Evolutionary conservation across 1,140 invertebrate species (phyloP).

Genomic region (Laupala kohalensis): DNA sequence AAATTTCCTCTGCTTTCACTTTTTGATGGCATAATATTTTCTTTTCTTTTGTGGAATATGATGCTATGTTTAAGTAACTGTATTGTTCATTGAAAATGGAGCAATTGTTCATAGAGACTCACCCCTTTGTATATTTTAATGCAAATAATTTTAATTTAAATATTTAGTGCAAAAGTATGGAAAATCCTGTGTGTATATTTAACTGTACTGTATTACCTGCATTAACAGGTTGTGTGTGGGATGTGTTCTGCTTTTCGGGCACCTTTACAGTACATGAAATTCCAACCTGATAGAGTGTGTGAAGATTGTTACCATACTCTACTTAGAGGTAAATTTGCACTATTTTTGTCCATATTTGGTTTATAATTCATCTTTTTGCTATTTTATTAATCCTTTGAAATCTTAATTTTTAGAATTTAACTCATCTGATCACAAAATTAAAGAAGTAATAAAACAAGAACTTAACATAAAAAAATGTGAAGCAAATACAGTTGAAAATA

Average conservation of each 20-base stretch:
- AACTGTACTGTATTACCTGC: too few relatives aligned
- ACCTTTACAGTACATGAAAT: constrained; percentile 49
- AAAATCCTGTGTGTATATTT: too few relatives aligned
- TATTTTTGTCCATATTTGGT: background rate
- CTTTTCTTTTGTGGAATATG: too few relatives aligned
- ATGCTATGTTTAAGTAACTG: too few relatives aligned
- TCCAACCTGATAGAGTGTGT: constrained; percentile 41
- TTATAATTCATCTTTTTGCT: background rate
- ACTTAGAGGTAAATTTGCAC: constrained; percentile 24
- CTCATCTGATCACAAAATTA: background rate
- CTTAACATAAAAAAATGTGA: background rate
- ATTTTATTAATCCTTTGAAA: background rate
- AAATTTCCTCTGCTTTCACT: too few relatives aligned
- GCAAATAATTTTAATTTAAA: too few relatives aligned
- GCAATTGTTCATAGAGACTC: too few relatives aligned
- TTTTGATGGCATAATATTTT: too few relatives aligned
- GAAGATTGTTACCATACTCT: constrained; percentile 40
- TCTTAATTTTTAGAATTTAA: background rate
- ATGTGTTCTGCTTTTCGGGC: constrained; percentile 55
- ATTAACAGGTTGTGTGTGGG: constrained; percentile 59
- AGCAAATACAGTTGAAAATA: background rate
- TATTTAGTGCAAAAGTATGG: too few relatives aligned
- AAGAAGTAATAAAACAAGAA: background rate
- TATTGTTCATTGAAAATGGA: too few relatives aligned
- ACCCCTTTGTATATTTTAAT: too few relatives aligned